Conservation (phyloP, 2,797 vertebrate genomes). For the Macrochelys suwanniensis region DNA sequence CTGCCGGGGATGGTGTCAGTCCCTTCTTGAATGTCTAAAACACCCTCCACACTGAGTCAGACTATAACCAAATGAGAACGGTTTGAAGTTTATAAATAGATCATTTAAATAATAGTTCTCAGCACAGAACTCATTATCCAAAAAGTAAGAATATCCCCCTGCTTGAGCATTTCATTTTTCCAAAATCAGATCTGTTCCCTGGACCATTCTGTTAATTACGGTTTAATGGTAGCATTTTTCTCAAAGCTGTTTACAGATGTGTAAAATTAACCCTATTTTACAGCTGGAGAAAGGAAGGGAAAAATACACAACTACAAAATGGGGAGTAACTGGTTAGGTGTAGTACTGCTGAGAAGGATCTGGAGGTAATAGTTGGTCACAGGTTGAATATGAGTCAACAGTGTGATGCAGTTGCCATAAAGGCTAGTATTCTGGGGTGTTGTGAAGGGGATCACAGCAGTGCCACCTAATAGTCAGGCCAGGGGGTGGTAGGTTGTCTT, state of each 20-base stretch:
- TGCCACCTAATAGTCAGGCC: too few species aligned
- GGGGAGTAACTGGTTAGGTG: too few species aligned
- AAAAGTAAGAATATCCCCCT: background rate
- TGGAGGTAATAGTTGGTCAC: too few species aligned
- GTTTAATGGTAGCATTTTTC: fast-evolving
- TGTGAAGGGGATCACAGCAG: too few species aligned
- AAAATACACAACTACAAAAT: too few species aligned
- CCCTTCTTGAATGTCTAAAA: too few species aligned
- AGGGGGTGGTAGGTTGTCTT: too few species aligned
- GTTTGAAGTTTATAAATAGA: background rate
- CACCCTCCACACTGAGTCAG: too few species aligned
- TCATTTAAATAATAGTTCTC: background rate
- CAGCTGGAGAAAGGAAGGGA: background rate
- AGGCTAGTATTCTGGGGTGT: too few species aligned
- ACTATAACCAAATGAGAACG: background rate
- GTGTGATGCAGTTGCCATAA: too few species aligned
- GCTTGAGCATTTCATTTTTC: background rate
- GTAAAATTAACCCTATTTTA: background rate
- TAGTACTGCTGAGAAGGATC: too few species aligned
- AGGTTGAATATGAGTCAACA: too few species aligned
- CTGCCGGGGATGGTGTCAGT: background rate
- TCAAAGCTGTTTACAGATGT: background rate
- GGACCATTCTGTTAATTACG: background rate
- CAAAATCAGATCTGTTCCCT: background rate
- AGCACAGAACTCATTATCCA: background rate